Base-by-base conservation (phyloP, 1,140 invertebrate genomes). In the Leguminivora glycinivorella region DNA sequence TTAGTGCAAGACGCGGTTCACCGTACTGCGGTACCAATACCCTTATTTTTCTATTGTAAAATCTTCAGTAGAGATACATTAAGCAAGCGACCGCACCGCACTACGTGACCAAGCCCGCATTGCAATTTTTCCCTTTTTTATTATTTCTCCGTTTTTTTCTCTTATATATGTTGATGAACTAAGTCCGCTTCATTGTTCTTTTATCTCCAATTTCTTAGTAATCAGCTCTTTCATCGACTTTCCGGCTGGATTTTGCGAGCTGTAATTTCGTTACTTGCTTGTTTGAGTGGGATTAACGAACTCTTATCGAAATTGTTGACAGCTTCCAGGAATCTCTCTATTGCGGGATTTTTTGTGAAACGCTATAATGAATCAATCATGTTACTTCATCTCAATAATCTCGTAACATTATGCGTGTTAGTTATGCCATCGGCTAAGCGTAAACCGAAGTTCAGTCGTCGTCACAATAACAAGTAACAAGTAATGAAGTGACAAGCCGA, bases 31-130 rank as follows among this genome's bases (percentile, higher is more conserved):
- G 56, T 26, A 58, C 56, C 56, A 58, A n/a, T 58, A 58, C 24
- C 22, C 58, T 63, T 63, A 63, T 63, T 63, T 63, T 63, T 29
- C 58, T 34, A 63, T 34, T 63, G 29, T 63, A 58, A 56, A 43
- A 43, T 43, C 29, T 68, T 56, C 34, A 71, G 71, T 67, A 47
- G 68, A 73, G 60, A 73, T 24, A 69, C 71, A 72, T 72, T 72
- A 75, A 70, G 68, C 70, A 69, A 69, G 10, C 68, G 60, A 71
- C 70, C 56, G 71, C 60, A 67, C 60, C 29, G 38, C 40, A 17
- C 22, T 73, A 76, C 75, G 72, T 76, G 70, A 76, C 66, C 69
- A 56, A 66, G 25, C 67, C 40, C 67, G 72, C 70, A 75, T 72
- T 75, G 68, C 52, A 72, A 47, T 58, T 17, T 58, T 60, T 29